Percentiles rank a stretch among this genome's conserved stretches.
phyloP scores from a whole-genome alignment of 2,113 vertebrate genomes.

The Xenopus borealis region DNA sequence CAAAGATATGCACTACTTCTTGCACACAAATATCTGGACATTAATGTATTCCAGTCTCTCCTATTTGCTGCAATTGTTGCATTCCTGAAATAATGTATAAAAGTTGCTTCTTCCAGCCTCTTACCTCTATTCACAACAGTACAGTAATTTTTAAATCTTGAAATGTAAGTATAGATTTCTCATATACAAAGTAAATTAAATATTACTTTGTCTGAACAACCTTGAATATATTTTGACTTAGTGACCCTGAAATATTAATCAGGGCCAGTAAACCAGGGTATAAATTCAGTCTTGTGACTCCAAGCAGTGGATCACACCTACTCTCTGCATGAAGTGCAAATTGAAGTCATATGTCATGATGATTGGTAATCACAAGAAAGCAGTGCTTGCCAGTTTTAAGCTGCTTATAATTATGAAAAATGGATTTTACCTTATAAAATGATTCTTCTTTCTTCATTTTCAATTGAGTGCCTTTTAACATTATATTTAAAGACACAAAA shows the following conservation, averaged over 20 bases:
- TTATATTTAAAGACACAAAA: conserved; percentile 21
- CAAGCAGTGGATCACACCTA: conserved; percentile 38
- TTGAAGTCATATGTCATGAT: conserved; percentile 43
- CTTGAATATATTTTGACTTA: conserved; percentile 32
- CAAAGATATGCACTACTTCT: too few relatives aligned
- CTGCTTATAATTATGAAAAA: conserved; percentile 33
- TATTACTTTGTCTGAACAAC: conserved; percentile 32
- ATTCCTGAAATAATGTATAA: too few relatives aligned
- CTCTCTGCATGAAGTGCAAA: conserved; percentile 35
- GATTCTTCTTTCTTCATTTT: conserved; percentile 7
- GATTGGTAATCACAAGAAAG: conserved; percentile 40
- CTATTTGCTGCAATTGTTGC: too few relatives aligned
- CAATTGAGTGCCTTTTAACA: conserved; percentile 2
- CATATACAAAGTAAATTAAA: conserved; percentile 28
- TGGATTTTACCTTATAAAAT: not conserved
- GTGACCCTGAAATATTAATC: conserved; percentile 30
- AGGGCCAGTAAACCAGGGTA: conserved; percentile 26
- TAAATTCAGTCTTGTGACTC: conserved; percentile 32
- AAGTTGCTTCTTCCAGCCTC: too few relatives aligned
- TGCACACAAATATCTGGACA: too few relatives aligned
- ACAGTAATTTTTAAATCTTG: not conserved
- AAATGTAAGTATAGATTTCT: conserved; percentile 18
- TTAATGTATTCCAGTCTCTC: too few relatives aligned
- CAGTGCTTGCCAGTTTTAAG: conserved; percentile 29
- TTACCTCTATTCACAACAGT: too few relatives aligned